Evolutionary conservation across 2,888 invertebrate genomes (phyloP).

Genomic region (Pedicia rivosa): DNA sequence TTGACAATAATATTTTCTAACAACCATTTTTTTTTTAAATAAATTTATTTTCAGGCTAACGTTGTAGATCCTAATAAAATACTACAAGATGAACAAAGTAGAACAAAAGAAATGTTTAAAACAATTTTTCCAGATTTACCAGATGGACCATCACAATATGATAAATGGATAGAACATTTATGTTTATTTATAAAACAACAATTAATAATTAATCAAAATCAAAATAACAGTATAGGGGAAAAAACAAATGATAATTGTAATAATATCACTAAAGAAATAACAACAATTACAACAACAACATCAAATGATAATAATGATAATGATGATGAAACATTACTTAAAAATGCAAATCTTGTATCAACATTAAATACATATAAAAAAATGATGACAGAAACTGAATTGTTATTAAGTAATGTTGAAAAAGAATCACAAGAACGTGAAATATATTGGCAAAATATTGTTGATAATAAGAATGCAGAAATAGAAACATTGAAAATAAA

Average conservation of each 20-base stretch:
- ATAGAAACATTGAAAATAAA: conserved; percentile 1
- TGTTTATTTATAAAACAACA: conserved; percentile 18
- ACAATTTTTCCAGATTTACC: conserved; percentile 28
- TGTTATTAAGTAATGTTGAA: conserved; percentile 18
- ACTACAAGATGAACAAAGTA: conserved; percentile 19
- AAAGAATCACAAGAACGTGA: conserved; percentile 3
- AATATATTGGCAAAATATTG: conserved; percentile 1
- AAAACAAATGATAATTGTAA: conserved; percentile 13
- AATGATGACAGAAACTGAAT: conserved; percentile 62
- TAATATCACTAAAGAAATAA: too few relatives aligned
- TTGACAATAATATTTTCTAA: background rate
- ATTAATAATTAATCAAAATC: conserved; percentile 16
- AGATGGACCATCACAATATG: conserved; percentile 21
- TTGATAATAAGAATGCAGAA: conserved; percentile 2
- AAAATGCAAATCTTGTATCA: conserved; percentile 43
- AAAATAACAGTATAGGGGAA: conserved; percentile 6
- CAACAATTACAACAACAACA: too few relatives aligned
- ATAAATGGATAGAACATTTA: conserved; percentile 28
- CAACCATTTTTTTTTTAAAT: background rate
- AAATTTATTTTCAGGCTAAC: background rate
- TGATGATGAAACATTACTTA: conserved; percentile 5
- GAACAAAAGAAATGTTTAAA: conserved; percentile 24
- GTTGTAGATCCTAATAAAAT: conserved; percentile 1
- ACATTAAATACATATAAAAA: conserved; percentile 54
- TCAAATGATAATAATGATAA: conserved; percentile 9